Base-by-base conservation (phyloP, 1,140 invertebrate genomes). In the Diorhabda sublineata region DNA sequence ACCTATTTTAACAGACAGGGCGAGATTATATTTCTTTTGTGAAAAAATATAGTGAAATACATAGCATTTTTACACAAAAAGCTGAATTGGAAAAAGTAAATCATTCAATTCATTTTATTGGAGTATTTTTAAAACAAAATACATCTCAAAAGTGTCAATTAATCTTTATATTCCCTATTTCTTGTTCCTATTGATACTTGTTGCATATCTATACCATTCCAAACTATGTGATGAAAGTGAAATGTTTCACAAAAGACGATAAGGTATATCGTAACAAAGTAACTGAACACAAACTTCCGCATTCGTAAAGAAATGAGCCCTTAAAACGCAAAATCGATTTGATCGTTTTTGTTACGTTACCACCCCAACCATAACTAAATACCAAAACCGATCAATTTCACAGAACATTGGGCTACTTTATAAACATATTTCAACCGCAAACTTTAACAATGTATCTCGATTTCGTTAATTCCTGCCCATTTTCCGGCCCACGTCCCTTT, bases 311-410 rank as follows among this genome's bases (percentile, higher is more conserved):
- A 61, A 42, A 66, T 69, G 66, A 69, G 11, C 60, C 70, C 47
- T n/a, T 52, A 2, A 62, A 47, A 61, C 58, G 44, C 43, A 64
- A 69, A 67, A 45, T n/a, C 62, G 64, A 45, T 44, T 58, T 56
- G 42, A 61, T 61, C 59, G 59, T 42, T 61, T 61, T 61, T 61
- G 26, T 43, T 11, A 42, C 59, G 59, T 43, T 61, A 43, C 59
- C 59, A 43, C 59, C 59, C 59, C 42, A 61, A 43, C 59, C 59
- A 61, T 43, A 61, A 43, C 26, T 61, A 61, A 61, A 43, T 61
- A 61, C 26, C 72, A 62, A 72, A 78, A 77, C 78, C 75, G 76
- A 80, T 80, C 78, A 80, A 80, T 80, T 80, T 80, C 77, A 76
- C 77, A 77, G 58, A 72, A 76, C 74, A 79, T 80, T 79, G 77